Conservation (phyloP, 2,797 vertebrate species). For the Rallus crepitans region DNA sequence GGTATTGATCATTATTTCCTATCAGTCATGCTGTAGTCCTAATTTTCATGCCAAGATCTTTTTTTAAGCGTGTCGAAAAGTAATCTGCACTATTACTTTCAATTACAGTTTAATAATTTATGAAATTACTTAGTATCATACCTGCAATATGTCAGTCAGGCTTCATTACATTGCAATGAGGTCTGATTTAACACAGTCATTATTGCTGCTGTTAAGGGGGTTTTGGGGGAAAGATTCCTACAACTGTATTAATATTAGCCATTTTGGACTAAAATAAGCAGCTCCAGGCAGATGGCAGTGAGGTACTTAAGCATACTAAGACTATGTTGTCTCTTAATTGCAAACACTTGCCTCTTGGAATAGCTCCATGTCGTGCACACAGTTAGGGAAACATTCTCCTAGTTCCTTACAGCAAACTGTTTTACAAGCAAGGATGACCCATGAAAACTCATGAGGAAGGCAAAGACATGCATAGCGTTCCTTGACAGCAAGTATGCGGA, state of each 20-base stretch:
- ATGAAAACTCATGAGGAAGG: not conserved
- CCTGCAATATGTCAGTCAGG: conserved; percentile 80
- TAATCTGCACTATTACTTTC: conserved; percentile 79
- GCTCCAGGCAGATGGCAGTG: conserved; percentile 35
- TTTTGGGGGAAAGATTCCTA: conserved; percentile 65
- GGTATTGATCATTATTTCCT: conserved; percentile 46
- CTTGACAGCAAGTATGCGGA: not conserved
- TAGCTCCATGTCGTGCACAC: not conserved
- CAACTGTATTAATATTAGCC: conserved; percentile 59
- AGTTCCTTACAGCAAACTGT: conserved; percentile 7
- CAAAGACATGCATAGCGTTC: not conserved
- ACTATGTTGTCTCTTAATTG: not conserved
- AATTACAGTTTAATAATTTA: conserved; percentile 82
- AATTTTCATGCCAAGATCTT: conserved; percentile 55
- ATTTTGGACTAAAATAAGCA: conserved; percentile 72
- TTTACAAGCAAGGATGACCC: not conserved
- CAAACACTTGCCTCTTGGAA: conserved; percentile 8
- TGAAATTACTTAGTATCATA: conserved; percentile 80
- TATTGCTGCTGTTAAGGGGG: conserved; percentile 75
- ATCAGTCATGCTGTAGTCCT: conserved; percentile 17
- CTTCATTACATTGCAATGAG: conserved; percentile 80
- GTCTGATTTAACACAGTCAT: conserved; percentile 80
- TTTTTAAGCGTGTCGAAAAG: conserved; percentile 65
- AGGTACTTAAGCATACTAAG: not conserved
- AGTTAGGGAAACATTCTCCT: not conserved